Evolutionary conservation across 2,888 invertebrate species (phyloP).

Genomic region (Oscheius sp.): DNA sequence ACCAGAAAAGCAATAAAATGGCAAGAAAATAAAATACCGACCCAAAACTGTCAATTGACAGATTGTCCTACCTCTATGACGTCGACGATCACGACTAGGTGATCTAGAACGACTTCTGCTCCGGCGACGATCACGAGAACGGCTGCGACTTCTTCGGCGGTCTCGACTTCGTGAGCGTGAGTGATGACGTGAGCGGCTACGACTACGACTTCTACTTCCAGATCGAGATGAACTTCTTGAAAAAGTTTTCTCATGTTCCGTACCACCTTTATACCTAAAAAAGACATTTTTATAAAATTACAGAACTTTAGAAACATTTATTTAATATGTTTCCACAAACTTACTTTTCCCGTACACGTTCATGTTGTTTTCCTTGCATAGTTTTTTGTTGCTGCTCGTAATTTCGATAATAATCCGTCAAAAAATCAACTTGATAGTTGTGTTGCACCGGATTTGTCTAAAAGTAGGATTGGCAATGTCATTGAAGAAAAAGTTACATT

Average conservation of each 20-base stretch:
- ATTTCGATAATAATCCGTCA: slow-evolving; percentile 22
- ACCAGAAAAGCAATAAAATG: too few relatives aligned
- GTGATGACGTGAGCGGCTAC: background rate
- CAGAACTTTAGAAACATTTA: background rate
- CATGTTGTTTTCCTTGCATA: slow-evolving; percentile 11
- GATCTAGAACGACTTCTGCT: slow-evolving; percentile 1
- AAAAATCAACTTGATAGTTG: background rate
- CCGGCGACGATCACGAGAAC: background rate
- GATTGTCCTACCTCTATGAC: slow-evolving; percentile 5
- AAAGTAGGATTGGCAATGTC: background rate
- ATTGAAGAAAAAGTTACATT: background rate
- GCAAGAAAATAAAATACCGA: background rate
- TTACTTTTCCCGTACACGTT: slow-evolving; percentile 12
- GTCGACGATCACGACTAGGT: slow-evolving; percentile 2
- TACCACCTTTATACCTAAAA: background rate
- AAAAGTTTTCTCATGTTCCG: too few relatives aligned
- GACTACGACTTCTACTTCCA: slow-evolving; percentile 4
- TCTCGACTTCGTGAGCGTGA: slow-evolving; percentile 12
- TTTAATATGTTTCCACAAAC: background rate
- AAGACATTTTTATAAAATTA: background rate
- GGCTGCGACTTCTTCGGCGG: background rate
- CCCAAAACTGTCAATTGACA: background rate
- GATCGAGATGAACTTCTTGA: slow-evolving; percentile 8
- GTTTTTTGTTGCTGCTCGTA: slow-evolving; percentile 17
- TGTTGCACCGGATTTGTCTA: background rate